These are phyloP conservation scores for Oreochromis spilurus DNA, from an alignment of 2,113 vertebrate genomes.

Conservation along the genomic window DNA sequence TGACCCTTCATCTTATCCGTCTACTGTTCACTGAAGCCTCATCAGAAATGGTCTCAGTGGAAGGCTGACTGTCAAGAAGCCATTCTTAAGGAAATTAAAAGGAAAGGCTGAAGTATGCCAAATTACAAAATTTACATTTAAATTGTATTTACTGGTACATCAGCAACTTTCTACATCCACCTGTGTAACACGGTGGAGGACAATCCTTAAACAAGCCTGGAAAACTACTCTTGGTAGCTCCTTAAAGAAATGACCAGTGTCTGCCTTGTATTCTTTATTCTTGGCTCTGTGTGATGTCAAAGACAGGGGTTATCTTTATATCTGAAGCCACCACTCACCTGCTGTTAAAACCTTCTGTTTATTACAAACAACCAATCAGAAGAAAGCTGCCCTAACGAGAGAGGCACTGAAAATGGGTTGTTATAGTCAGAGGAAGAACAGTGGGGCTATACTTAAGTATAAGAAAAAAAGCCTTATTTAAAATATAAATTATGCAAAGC, in stretches of 20 bases:
- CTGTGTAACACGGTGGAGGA: not conserved
- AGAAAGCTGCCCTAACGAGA: not conserved
- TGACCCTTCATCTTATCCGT: not conserved
- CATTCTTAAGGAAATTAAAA: not conserved
- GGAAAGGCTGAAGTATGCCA: not conserved
- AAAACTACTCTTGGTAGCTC: not conserved
- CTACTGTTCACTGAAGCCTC: not conserved
- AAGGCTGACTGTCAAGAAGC: not conserved
- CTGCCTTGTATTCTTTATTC: not conserved
- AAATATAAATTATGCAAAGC: not conserved
- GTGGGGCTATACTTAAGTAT: not conserved
- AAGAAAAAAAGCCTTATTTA: not conserved
- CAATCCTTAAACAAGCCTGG: no score
- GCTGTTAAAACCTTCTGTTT: not conserved
- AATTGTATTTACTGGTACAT: not conserved
- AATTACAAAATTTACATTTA: not conserved
- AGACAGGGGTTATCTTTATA: not conserved
- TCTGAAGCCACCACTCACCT: not conserved
- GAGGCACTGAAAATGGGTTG: not conserved
- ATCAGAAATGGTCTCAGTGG: not conserved
- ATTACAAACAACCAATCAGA: not conserved
- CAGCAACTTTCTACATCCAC: not conserved
- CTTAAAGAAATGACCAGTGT: not conserved
- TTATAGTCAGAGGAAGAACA: not conserved
- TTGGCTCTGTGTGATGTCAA: not conserved